Evolutionary conservation across 2,113 vertebrate genomes (phyloP).

Genomic region (Corapipo altera): DNA sequence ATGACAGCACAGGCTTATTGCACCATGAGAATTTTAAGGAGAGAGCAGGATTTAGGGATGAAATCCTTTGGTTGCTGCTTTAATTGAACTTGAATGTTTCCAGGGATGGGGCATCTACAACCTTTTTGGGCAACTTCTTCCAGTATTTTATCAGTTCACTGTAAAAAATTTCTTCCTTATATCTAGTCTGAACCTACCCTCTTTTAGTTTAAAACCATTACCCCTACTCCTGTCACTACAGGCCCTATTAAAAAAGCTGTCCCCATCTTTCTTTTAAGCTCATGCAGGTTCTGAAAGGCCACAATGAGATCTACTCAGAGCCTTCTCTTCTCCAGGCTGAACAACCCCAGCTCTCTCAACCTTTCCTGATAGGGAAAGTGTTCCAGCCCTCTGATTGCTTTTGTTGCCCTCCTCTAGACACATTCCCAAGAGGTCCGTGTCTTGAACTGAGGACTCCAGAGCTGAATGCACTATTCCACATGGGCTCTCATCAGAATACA

Average conservation of each 20-base stretch:
- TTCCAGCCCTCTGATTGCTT: neutral
- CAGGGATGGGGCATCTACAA: neutral
- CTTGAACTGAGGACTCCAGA: neutral
- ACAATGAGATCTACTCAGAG: neutral
- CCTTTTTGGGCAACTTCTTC: neutral
- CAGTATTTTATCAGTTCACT: neutral
- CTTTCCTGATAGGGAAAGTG: neutral
- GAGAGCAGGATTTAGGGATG: neutral
- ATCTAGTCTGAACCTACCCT: neutral
- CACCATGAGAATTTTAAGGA: neutral
- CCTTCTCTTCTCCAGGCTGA: neutral
- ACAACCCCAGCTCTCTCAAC: neutral
- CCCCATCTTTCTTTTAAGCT: neutral
- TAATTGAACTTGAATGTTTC: neutral
- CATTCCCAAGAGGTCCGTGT: neutral
- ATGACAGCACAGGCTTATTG: neutral
- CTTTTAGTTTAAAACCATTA: neutral
- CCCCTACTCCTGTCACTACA: fast-evolving
- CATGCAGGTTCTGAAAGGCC: neutral
- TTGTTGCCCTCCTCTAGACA: neutral
- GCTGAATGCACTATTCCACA: neutral
- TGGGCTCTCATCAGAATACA: neutral
- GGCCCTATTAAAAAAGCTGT: neutral
- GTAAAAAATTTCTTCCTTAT: neutral
- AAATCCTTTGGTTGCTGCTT: neutral